These are phyloP conservation scores for Leptestheria dahalacensis DNA, from an alignment of 1,140 invertebrate species.

Conservation along the genomic window DNA sequence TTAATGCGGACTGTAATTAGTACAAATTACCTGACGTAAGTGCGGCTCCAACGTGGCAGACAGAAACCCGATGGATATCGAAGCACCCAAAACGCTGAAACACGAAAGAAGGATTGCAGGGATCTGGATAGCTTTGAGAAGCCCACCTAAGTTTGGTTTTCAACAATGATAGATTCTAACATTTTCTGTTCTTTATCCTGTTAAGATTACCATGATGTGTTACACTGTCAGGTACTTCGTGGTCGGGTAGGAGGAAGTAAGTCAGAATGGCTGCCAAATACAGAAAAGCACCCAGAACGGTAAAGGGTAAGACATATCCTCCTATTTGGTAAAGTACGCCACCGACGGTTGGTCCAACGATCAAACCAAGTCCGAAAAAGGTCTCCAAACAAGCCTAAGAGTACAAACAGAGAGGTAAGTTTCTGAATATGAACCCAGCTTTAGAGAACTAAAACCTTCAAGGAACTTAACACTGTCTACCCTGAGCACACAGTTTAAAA, in stretches of 20 bases:
- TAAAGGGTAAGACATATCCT: constrained; percentile 74
- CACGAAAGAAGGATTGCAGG: constrained; percentile 50
- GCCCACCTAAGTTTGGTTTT: not conserved
- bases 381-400: constrained; percentile 64
- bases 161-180: not conserved
- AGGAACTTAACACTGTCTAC: too few relatives aligned
- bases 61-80: constrained; percentile 64
- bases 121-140: constrained; percentile 43
- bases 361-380: constrained; percentile 73
- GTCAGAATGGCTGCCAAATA: constrained; percentile 59
- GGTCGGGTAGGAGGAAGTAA: constrained; percentile 49
- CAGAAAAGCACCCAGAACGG: constrained; percentile 57
- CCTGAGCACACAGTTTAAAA: too few relatives aligned
- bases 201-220: not conserved
- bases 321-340: constrained; percentile 63
- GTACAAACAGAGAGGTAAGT: not conserved
- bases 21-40: constrained; percentile 40
- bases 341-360: constrained; percentile 69
- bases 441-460: too few relatives aligned
- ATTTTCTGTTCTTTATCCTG: not conserved
- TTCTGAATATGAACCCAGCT: too few relatives aligned
- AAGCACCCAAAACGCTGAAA: constrained; percentile 51
- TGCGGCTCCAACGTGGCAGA: constrained; percentile 68
- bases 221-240: constrained; percentile 27
- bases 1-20: not conserved